Evolutionary conservation across 2,888 invertebrate species (phyloP).

Genomic region (Eutolmus rufibarbis): DNA sequence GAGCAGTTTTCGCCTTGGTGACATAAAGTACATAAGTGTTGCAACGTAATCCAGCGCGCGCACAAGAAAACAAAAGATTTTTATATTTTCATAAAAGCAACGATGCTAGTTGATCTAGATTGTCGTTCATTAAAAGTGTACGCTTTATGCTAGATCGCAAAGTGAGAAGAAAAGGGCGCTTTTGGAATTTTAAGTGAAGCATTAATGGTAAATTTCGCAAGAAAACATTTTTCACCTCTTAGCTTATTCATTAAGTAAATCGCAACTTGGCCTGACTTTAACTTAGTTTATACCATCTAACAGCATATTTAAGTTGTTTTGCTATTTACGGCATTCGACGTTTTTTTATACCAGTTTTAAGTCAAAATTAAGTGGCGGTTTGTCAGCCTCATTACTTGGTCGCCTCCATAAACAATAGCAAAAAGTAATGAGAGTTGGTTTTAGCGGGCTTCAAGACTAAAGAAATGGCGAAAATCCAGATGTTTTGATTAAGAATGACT

Average conservation of each 20-base stretch:
- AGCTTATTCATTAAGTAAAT: background rate
- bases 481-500: background rate
- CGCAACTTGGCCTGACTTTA: background rate
- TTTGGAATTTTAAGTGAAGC: background rate
- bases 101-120: background rate
- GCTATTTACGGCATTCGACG: background rate
- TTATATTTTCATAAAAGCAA: background rate
- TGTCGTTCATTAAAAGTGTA: background rate
- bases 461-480: background rate
- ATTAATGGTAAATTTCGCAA: background rate
- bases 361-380: background rate
- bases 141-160: background rate
- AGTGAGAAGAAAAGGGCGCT: background rate
- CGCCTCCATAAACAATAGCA: background rate
- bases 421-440: background rate
- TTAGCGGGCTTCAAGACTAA: background rate
- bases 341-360: background rate
- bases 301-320: background rate
- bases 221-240: background rate
- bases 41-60: conserved; percentile 8
- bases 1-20: conserved; percentile 6
- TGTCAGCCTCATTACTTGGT: background rate
- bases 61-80: background rate
- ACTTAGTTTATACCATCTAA: background rate
- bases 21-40: conserved; percentile 1